Evolutionary conservation across 2,888 invertebrate species (phyloP).

Genomic region (Lacanobia wlatinum): DNA sequence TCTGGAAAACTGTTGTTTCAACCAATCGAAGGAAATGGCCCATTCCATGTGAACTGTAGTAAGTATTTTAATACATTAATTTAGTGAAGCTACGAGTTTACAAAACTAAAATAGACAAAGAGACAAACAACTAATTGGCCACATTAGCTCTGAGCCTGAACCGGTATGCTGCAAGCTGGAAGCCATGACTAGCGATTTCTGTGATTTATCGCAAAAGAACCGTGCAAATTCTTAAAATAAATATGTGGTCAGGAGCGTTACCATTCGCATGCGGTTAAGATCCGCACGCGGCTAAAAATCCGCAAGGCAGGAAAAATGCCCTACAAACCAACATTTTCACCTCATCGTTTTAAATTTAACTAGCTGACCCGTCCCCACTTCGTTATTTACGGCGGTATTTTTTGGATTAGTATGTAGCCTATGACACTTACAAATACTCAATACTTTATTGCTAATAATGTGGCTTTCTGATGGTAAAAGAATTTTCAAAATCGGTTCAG

Average conservation of each 20-base stretch:
- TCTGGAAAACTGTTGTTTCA: slow-evolving; percentile 28
- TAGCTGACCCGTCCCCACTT: too few relatives aligned
- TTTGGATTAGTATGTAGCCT: too few relatives aligned
- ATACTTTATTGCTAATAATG: too few relatives aligned
- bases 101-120: background rate
- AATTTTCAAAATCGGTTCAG: too few relatives aligned
- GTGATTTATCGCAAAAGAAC: background rate
- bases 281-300: background rate
- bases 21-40: slow-evolving; percentile 45
- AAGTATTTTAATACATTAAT: slow-evolving; percentile 9
- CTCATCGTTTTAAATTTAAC: background rate
- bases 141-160: background rate
- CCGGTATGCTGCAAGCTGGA: background rate
- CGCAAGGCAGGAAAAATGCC: background rate
- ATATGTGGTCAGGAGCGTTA: background rate
- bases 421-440: too few relatives aligned
- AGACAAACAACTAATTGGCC: background rate
- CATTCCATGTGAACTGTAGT: slow-evolving; percentile 46
- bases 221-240: background rate
- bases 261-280: background rate
- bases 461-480: too few relatives aligned
- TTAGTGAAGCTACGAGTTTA: background rate
- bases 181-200: background rate
- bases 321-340: background rate
- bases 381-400: too few relatives aligned